These are phyloP conservation scores for Podabrus alpinus DNA, from an alignment of 2,888 invertebrate species.

Conservation along the genomic window DNA sequence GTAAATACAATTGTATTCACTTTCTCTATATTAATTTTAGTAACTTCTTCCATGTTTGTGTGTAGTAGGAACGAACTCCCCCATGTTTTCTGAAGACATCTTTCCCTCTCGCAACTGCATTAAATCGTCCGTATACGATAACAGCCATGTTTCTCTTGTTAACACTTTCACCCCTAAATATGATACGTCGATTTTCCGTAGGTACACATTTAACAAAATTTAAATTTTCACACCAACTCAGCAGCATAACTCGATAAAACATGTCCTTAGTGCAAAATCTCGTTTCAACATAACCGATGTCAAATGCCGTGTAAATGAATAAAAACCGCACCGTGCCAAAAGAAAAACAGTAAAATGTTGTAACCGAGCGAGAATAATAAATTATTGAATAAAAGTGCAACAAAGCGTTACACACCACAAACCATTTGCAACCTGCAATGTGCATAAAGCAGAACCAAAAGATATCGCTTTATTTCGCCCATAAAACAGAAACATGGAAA, in stretches of 20 bases:
- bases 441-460: constrained; percentile 12
- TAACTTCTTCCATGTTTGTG: not conserved
- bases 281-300: not conserved
- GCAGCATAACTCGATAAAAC: not conserved
- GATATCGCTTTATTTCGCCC: constrained; percentile 18
- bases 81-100: not conserved
- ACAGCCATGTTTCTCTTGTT: not conserved
- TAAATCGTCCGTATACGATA: not conserved
- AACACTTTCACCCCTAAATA: not conserved
- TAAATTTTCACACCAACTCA: not conserved
- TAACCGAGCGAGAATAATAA: constrained; percentile 20
- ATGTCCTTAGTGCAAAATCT: not conserved
- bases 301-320: constrained; percentile 15
- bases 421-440: constrained; percentile 28
- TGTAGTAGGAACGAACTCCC: not conserved
- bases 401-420: constrained; percentile 27
- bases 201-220: not conserved
- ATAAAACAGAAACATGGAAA: constrained; percentile 16
- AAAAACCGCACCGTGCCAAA: constrained; percentile 2
- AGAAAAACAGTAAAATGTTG: not conserved
- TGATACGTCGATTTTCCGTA: not conserved
- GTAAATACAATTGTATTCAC: not conserved
- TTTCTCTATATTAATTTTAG: not conserved
- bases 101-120: not conserved
- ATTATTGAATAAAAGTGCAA: constrained; percentile 31